A percentile compares a stretch with the other conserved stretches of the same genome.
These are phyloP conservation scores for Luidia sarsii DNA, from an alignment of 53 echinoderm and acorn worm species.

Conservation along the genomic window DNA sequence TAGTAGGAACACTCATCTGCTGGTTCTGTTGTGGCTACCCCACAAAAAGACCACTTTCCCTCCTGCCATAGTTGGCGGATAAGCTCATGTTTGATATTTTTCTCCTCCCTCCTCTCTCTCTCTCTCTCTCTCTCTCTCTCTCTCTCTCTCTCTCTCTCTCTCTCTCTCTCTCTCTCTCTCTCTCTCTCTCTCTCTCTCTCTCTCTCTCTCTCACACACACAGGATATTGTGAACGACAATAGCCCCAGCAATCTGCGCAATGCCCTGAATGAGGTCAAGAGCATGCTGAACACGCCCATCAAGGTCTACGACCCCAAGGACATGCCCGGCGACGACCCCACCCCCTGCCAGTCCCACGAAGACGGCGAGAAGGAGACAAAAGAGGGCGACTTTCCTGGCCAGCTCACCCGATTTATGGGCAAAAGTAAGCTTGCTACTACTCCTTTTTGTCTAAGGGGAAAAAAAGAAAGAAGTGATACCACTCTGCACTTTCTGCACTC, in stretches of 20 bases:
- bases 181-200: too few species aligned
- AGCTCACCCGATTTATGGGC: conserved; percentile 91
- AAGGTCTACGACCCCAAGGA: conserved; percentile 56
- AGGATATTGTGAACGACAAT: conserved; percentile 67
- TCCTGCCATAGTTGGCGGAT: too few species aligned
- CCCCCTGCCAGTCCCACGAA: conserved; percentile 25
- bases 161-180: too few species aligned
- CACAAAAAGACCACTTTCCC: too few species aligned
- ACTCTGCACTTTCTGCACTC: background rate
- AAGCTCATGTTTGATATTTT: too few species aligned
- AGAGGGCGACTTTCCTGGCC: conserved; percentile 93
- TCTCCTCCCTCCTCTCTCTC: too few species aligned
- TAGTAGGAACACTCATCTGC: background rate
- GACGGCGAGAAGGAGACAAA: conserved; percentile 60
- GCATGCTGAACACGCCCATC: conserved; percentile 69
- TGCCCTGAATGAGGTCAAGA: conserved; percentile 69
- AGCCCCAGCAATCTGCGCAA: conserved; percentile 67
- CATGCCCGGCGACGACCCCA: conserved; percentile 22
- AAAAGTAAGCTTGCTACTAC: conserved; percentile 73
- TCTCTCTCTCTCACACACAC: too few species aligned
- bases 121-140: too few species aligned
- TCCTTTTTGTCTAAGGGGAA: background rate
- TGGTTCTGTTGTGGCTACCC: too few species aligned
- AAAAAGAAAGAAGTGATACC: background rate
- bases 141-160: too few species aligned